Evolutionary conservation across 2,113 vertebrate species (phyloP).

Genomic region (Rhodinocichla rosea): DNA sequence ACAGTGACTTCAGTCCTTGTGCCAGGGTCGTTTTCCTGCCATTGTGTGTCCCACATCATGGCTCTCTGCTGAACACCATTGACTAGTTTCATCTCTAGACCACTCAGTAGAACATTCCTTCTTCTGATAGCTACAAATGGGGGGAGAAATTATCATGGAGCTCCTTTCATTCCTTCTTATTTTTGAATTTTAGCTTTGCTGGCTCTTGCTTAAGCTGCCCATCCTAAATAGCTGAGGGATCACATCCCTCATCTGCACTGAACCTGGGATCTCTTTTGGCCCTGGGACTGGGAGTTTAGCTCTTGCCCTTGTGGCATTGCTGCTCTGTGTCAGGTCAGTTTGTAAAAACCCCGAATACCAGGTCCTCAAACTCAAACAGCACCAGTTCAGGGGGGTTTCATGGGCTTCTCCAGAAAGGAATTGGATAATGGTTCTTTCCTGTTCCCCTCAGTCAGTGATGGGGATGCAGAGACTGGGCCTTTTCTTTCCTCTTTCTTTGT

Average conservation of each 20-base stretch:
- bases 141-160: not conserved
- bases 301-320: not conserved
- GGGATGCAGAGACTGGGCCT: not conserved
- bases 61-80: not conserved
- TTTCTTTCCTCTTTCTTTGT: not conserved
- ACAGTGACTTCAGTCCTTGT: not conserved
- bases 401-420: not conserved
- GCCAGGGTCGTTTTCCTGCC: not conserved
- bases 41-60: not conserved
- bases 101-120: not conserved
- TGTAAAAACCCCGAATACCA: not conserved
- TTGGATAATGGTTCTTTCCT: not conserved
- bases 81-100: not conserved
- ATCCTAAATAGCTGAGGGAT: not conserved
- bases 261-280: not conserved
- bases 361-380: not conserved
- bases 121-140: not conserved
- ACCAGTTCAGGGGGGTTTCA: not conserved
- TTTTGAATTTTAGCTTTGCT: not conserved
- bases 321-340: not conserved
- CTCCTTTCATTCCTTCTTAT: not conserved
- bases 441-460: not conserved
- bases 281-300: not conserved
- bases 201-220: not conserved
- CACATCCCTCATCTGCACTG: not conserved